Conservation (phyloP, 2,113 vertebrate species). For the Lates calcarifer region DNA sequence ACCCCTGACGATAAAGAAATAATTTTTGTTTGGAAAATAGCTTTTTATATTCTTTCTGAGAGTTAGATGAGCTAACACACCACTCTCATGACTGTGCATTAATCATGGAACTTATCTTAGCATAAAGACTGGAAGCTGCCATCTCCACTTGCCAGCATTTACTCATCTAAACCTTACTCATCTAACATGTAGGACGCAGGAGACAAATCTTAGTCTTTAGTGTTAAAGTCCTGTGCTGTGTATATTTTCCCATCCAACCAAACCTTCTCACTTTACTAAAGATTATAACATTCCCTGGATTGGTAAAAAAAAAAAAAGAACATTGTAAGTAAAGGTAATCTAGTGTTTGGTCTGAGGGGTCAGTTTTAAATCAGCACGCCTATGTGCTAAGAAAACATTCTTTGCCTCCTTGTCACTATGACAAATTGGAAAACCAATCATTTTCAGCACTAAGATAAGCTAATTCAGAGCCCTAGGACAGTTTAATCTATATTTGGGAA, state of each 20-base stretch:
- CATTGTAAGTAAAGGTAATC: not conserved
- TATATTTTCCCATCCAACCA: not conserved
- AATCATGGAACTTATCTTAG: not conserved
- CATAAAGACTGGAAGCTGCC: not conserved
- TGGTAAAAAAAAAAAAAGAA: not conserved
- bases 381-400: not conserved
- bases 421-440: constrained; percentile 21
- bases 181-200: not conserved
- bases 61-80: not conserved
- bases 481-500: constrained; percentile 48
- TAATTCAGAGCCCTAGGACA: not conserved
- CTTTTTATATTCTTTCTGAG: not conserved
- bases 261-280: not conserved
- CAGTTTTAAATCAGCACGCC: not conserved
- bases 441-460: constrained; percentile 20
- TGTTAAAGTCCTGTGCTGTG: not conserved
- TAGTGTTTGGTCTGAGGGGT: not conserved
- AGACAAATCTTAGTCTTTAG: not conserved
- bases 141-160: not conserved
- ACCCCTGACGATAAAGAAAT: not conserved
- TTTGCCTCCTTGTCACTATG: constrained; percentile 1
- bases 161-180: not conserved
- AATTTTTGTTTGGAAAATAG: not conserved
- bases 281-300: not conserved
- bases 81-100: not conserved